Percentiles rank a stretch among this genome's conserved stretches.
phyloP scores from a whole-genome alignment of 2,797 vertebrate genomes.

The Argyrosomus regius region DNA sequence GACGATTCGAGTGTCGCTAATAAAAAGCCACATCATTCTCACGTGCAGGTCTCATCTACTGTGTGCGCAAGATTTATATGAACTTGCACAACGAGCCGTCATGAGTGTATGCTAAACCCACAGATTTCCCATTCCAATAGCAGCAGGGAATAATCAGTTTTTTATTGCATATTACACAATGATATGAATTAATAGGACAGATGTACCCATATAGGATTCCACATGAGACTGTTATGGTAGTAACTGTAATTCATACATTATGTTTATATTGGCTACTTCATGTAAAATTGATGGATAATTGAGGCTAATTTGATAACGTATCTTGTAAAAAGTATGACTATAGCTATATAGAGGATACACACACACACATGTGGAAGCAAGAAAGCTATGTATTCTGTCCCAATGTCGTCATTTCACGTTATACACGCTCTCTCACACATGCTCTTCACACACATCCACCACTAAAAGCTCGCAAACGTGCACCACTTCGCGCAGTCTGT shows the following conservation, averaged over 20 bases:
- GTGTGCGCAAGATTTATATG: background rate
- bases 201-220: background rate
- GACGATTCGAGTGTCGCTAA: background rate
- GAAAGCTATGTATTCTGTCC: background rate
- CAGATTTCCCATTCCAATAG: background rate
- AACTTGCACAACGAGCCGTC: background rate
- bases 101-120: background rate
- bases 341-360: background rate
- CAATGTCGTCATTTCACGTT: constrained; percentile 7
- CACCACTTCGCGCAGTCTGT: background rate
- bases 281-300: background rate
- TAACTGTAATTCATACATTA: constrained; percentile 9
- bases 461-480: background rate
- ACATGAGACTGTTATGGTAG: constrained; percentile 2
- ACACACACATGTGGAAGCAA: background rate
- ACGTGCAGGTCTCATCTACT: background rate
- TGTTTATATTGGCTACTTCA: background rate
- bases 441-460: background rate
- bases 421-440: background rate
- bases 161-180: constrained; percentile 5
- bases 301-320: background rate
- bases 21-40: background rate
- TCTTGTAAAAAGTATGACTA: background rate
- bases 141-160: background rate
- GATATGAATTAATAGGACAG: constrained; percentile 19